Base-by-base conservation (phyloP, 1,140 invertebrate genomes). In the Lanistes nyassanus region DNA sequence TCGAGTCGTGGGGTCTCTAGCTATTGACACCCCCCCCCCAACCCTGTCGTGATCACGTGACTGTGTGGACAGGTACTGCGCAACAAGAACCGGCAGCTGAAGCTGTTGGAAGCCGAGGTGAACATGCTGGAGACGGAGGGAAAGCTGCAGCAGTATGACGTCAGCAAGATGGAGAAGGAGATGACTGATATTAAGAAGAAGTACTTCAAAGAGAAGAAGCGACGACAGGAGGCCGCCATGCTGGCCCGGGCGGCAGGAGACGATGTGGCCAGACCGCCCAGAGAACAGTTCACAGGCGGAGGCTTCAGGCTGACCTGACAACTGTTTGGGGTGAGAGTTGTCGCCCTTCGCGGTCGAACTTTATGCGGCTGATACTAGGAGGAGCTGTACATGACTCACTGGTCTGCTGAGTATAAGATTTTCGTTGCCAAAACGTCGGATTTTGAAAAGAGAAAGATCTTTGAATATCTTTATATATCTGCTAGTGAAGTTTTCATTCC, bases 191-290 rank as follows among this genome's bases (percentile, higher is more conserved):
- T 60, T 7, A 72, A 72, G 70, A 72, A 72, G 70, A 72, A 62
- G 56, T 72, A 72, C 36, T 72, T 29, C 55, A 53, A 29, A 37
- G 70, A 72, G 56, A 72, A 42, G 70, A 72, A 72, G 55, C 53
- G 11, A 31, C 36, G 56, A 34, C 56, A 60, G 16, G 55, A 37
- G 23, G 0, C 42, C n/a, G n/a, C n/a, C n/a, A n/a, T n/a, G n/a
- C n/a, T n/a, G n/a, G n/a, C 55, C 70, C 31, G 55, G 70, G 39
- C 23, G 11, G 9, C 16, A 39, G 23, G 36, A 47, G 26, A 5
- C 53, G 42, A 9, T 3, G 69, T 53, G 26, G 26, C 23, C 69
- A 2, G 1, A 9, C 56, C 1, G 23, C 56, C 56, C n/a, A 53
- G 29, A 55, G 53, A 62, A 29, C 55, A 55, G 55, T 72, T 72